phyloP scores from a whole-genome alignment of 2,797 vertebrate species.

The Echeneis naucrates region DNA sequence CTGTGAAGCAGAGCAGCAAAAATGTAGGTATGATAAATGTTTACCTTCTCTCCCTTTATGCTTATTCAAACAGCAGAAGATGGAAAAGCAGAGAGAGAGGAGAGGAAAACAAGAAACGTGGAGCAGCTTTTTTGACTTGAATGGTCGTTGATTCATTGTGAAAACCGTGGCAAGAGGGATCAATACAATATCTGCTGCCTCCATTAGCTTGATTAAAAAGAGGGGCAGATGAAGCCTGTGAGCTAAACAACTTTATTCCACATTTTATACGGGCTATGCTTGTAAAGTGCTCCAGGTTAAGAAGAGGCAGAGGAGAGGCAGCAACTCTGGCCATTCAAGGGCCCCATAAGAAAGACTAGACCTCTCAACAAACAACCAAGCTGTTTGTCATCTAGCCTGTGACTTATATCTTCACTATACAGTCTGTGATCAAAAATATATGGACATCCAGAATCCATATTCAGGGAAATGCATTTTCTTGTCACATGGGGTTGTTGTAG shows the following conservation, averaged over 20 bases:
- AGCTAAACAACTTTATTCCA: conserved; percentile 89
- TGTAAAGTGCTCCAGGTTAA: conserved; percentile 37
- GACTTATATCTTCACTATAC: too few relatives aligned
- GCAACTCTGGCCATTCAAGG: neutral
- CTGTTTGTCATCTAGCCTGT: too few relatives aligned
- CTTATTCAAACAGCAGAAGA: conserved; percentile 57
- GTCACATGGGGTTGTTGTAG: too few relatives aligned
- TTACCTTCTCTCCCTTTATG: conserved; percentile 59
- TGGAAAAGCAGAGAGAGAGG: neutral
- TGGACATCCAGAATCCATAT: too few relatives aligned
- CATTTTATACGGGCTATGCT: conserved; percentile 86
- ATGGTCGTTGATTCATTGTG: conserved; percentile 85
- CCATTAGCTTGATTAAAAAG: conserved; percentile 95
- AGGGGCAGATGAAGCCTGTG: conserved; percentile 67
- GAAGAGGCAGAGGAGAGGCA: conserved; percentile 20
- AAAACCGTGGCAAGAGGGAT: conserved; percentile 87
- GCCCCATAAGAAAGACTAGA: neutral
- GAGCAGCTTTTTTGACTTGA: conserved; percentile 86
- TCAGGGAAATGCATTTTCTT: too few relatives aligned
- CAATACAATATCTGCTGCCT: conserved; percentile 91
- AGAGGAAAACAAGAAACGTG: conserved; percentile 55
- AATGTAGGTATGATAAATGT: conserved; percentile 80
- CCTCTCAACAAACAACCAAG: too few relatives aligned
- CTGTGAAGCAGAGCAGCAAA: conserved; percentile 86
- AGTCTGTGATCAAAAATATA: too few relatives aligned